These are phyloP conservation scores for Ichneumoninae sp. DNA, from an alignment of 2,888 invertebrate genomes.

Conservation along the genomic window DNA sequence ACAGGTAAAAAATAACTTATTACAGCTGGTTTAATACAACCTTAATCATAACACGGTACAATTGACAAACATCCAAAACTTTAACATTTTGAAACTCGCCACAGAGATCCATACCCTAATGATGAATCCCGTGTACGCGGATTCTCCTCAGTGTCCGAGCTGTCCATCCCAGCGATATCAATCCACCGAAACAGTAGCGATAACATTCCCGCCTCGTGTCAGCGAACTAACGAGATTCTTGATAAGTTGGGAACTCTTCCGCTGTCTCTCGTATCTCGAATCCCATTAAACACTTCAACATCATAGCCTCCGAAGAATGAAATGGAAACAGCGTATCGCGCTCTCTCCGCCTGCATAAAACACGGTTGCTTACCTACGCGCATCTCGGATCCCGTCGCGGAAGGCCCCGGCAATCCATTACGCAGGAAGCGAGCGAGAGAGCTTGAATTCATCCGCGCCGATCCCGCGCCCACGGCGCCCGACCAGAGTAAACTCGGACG, in stretches of 20 bases:
- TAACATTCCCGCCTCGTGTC: slow-evolving; percentile 28
- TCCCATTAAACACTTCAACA: slow-evolving; percentile 67
- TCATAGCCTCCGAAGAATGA: slow-evolving; percentile 42
- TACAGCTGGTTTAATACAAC: background rate
- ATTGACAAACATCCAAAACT: background rate
- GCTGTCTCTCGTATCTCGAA: slow-evolving; percentile 29
- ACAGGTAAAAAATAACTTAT: no score
- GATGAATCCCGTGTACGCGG: slow-evolving; percentile 15
- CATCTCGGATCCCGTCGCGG: slow-evolving; percentile 43
- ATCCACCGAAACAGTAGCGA: slow-evolving; percentile 64
- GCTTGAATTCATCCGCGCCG: slow-evolving; percentile 67
- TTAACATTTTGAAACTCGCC: background rate
- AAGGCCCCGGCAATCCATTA: slow-evolving; percentile 69
- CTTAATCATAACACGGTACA: background rate
- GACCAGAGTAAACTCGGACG: slow-evolving; percentile 27
- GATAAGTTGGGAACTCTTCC: slow-evolving; percentile 37
- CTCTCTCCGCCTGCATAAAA: slow-evolving; percentile 61
- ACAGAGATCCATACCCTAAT: background rate
- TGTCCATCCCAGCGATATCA: slow-evolving; percentile 40
- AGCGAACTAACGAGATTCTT: slow-evolving; percentile 59
- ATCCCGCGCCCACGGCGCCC: slow-evolving; percentile 66
- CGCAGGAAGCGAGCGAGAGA: slow-evolving; percentile 19
- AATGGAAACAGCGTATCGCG: slow-evolving; percentile 21
- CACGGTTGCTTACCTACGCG: slow-evolving; percentile 59
- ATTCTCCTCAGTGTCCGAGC: slow-evolving; percentile 60